Evolutionary conservation across 2,888 invertebrate species (phyloP).

Genomic region (Microlaimidae sp.): DNA sequence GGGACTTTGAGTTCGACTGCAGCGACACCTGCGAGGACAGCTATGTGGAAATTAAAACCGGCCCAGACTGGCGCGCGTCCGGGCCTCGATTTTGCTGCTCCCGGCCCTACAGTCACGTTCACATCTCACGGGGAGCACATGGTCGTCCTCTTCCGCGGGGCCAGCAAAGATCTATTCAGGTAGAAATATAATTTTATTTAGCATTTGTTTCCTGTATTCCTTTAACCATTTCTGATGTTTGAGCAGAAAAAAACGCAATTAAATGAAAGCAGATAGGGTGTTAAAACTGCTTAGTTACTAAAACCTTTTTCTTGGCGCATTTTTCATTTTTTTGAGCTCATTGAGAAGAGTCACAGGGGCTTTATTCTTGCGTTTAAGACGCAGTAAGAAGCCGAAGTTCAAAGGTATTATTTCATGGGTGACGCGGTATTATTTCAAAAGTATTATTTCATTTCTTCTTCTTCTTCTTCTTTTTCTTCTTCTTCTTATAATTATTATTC

Average conservation of each 20-base stretch:
- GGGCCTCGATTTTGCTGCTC: conserved; percentile 32
- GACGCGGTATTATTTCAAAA: too few species aligned
- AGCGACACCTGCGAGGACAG: conserved; percentile 31
- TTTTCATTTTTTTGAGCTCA: too few species aligned
- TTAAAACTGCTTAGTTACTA: too few species aligned
- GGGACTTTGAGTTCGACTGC: conserved; percentile 28
- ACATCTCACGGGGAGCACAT: conserved; percentile 25
- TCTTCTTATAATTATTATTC: too few species aligned
- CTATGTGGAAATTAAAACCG: conserved; percentile 30
- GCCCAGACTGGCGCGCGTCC: conserved; percentile 26
- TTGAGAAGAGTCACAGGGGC: too few species aligned
- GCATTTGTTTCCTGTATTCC: too few species aligned
- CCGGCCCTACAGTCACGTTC: conserved; percentile 21
- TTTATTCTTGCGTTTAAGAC: background rate
- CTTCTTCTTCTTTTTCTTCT: too few species aligned
- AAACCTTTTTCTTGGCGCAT: too few species aligned
- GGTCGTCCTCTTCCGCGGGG: conserved; percentile 23
- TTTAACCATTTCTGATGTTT: conserved; percentile 21
- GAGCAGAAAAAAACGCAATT: background rate
- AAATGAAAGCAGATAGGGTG: too few species aligned
- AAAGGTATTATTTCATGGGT: too few species aligned
- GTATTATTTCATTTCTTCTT: too few species aligned
- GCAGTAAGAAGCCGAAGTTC: background rate
- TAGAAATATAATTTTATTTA: too few species aligned
- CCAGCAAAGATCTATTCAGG: background rate